phyloP scores from a whole-genome alignment of 2,797 vertebrate species.

The Pelochelys cantorii region DNA sequence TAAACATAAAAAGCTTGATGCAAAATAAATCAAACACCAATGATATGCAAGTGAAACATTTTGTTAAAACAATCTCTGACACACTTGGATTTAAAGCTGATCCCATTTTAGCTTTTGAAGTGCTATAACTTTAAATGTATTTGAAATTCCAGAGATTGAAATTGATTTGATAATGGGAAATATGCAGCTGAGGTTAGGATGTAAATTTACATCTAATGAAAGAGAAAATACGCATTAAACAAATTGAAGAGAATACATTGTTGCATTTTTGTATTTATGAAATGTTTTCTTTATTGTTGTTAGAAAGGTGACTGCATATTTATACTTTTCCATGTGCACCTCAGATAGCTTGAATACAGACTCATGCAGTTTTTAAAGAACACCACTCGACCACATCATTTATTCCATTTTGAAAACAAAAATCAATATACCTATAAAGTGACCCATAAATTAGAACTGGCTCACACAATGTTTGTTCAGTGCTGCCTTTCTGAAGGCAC shows the following conservation, averaged over 20 bases:
- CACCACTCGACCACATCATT: slow-evolving; percentile 86
- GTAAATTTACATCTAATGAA: slow-evolving; percentile 57
- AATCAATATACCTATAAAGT: slow-evolving; percentile 95
- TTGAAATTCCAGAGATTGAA: slow-evolving; percentile 71
- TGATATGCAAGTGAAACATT: slow-evolving; percentile 81
- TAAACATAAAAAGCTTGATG: slow-evolving; percentile 85
- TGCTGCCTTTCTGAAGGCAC: slow-evolving; percentile 87
- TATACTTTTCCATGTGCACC: slow-evolving; percentile 63
- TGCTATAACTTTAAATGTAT: slow-evolving; percentile 70
- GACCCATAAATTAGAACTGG: slow-evolving; percentile 91
- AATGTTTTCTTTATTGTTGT: slow-evolving; percentile 78
- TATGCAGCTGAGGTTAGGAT: slow-evolving; percentile 52
- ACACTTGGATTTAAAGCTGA: slow-evolving; percentile 74
- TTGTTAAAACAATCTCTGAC: slow-evolving; percentile 78
- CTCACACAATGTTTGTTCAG: slow-evolving; percentile 91
- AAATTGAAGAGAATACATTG: slow-evolving; percentile 54
- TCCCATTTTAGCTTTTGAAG: slow-evolving; percentile 73
- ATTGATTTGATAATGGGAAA: slow-evolving; percentile 65
- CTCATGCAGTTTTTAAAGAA: slow-evolving; percentile 84
- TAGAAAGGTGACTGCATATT: slow-evolving; percentile 74
- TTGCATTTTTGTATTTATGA: slow-evolving; percentile 64
- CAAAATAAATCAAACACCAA: slow-evolving; percentile 84
- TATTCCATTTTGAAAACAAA: slow-evolving; percentile 93
- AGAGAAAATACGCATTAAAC: slow-evolving; percentile 51
- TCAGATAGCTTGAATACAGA: slow-evolving; percentile 65